Conservation (phyloP, 2,113 vertebrate genomes). For the Chionomys nivalis region DNA sequence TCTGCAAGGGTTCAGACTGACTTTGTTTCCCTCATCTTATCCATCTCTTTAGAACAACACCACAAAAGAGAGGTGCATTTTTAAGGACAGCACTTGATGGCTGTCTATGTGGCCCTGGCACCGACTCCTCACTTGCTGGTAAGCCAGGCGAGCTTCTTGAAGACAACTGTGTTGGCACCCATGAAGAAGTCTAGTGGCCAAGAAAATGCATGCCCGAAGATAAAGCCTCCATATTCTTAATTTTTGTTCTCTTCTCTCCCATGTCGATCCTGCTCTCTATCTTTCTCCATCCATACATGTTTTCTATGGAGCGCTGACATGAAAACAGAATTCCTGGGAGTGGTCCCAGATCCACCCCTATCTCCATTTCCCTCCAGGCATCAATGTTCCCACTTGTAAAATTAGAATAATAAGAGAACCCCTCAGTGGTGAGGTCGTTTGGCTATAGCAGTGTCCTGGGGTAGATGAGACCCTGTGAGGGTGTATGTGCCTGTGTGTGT, state of each 20-base stretch:
- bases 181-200: not conserved
- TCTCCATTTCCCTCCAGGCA: not conserved
- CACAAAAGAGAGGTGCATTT: not conserved
- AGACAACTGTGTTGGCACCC: not conserved
- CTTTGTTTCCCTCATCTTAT: not conserved
- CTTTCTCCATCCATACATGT: not conserved
- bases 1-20: not conserved
- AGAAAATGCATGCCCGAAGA: not conserved
- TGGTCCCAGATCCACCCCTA: not conserved
- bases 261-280: not conserved
- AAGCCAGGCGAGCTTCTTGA: no score
- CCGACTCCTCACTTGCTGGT: not conserved
- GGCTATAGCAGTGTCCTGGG: not conserved
- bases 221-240: not conserved
- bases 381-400: not conserved
- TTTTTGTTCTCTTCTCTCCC: not conserved
- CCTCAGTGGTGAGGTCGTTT: not conserved
- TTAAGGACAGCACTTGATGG: not conserved
- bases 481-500: not conserved
- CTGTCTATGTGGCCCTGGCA: fast-evolving
- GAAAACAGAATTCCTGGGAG: not conserved
- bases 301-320: not conserved
- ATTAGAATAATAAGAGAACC: not conserved
- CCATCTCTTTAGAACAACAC: not conserved
- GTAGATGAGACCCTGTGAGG: no score